These are phyloP conservation scores for Anguilla pacifica DNA, from an alignment of 2,797 vertebrate genomes.

Conservation along the genomic window DNA sequence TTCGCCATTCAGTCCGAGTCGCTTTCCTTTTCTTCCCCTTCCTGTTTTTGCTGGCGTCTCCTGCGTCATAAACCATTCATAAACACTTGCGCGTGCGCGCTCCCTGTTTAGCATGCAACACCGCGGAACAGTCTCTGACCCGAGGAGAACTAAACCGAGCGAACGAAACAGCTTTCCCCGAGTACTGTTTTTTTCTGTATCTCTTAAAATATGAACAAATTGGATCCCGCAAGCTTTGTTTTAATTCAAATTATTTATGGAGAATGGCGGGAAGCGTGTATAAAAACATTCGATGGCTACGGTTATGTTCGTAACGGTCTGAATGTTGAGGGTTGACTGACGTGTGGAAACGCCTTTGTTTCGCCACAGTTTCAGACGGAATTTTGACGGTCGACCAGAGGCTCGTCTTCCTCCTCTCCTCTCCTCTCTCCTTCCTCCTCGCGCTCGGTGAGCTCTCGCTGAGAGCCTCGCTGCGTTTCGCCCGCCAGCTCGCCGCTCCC, in stretches of 20 bases:
- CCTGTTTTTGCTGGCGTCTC: constrained; percentile 2
- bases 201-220: constrained; percentile 35
- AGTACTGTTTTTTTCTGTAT: constrained; percentile 28
- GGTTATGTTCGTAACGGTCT: constrained; percentile 41
- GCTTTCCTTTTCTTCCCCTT: constrained; percentile 28
- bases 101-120: constrained; percentile 38
- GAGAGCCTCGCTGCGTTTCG: not conserved
- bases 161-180: constrained; percentile 28
- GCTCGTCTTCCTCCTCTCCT: not conserved
- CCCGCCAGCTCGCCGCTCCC: not conserved
- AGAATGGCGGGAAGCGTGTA: not conserved
- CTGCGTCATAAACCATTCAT: constrained; percentile 34
- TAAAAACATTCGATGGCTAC: constrained; percentile 2
- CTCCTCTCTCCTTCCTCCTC: not conserved
- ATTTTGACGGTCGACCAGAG: not conserved
- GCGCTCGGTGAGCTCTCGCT: not conserved
- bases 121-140: constrained; percentile 30
- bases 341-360: not conserved
- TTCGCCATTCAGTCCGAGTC: not conserved
- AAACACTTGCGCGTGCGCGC: constrained; percentile 31
- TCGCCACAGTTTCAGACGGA: not conserved
- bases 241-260: not conserved
- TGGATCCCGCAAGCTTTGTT: constrained; percentile 32
- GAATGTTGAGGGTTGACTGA: constrained; percentile 28
- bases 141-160: constrained; percentile 32